These are phyloP conservation scores for Phrynocephalus vlangalii DNA, from an alignment of 2,797 vertebrate genomes.

Conservation along the genomic window DNA sequence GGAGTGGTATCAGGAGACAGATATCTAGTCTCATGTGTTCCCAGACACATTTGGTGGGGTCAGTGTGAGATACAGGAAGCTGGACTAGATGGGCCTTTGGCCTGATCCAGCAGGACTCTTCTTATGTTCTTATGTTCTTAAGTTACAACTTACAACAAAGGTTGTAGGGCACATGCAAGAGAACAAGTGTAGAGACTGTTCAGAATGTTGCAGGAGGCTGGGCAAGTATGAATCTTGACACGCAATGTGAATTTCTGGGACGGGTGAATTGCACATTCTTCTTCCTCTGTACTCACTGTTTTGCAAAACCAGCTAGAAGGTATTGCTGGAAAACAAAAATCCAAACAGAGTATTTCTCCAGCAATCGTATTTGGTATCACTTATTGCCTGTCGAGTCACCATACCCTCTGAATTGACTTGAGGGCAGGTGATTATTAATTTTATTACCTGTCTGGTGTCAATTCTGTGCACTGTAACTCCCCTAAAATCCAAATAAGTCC, in stretches of 20 bases:
- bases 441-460: background rate
- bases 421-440: too few relatives aligned
- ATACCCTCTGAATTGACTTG: too few relatives aligned
- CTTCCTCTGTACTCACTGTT: background rate
- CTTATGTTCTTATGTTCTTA: too few relatives aligned
- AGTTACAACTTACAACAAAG: background rate
- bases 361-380: background rate
- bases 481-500: background rate
- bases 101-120: too few relatives aligned
- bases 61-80: too few relatives aligned
- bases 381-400: background rate
- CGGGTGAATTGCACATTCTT: conserved; percentile 44
- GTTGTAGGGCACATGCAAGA: fast-evolving
- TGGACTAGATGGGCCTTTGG: too few relatives aligned
- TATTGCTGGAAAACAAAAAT: conserved; percentile 21
- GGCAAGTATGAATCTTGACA: background rate
- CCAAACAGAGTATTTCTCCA: conserved; percentile 1
- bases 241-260: conserved; percentile 35
- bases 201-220: conserved; percentile 8
- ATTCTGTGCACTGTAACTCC: background rate
- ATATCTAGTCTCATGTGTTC: too few relatives aligned
- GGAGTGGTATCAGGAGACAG: too few relatives aligned
- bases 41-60: too few relatives aligned
- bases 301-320: conserved; percentile 16
- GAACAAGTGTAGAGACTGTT: conserved; percentile 14